These are phyloP conservation scores for Pristiophorus japonicus DNA, from an alignment of 2,113 vertebrate species.

Conservation along the genomic window DNA sequence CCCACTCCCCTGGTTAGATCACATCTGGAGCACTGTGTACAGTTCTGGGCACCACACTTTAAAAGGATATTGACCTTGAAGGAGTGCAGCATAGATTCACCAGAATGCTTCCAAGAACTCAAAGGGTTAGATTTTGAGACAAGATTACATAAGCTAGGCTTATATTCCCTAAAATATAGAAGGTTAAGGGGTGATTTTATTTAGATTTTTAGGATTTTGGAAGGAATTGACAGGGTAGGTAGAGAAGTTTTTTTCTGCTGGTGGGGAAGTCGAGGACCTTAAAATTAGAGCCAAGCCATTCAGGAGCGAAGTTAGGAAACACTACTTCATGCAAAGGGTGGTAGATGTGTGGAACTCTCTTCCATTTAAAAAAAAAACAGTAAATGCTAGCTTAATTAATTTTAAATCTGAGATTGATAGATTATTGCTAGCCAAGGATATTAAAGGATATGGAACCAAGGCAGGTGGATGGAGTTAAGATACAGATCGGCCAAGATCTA, in stretches of 20 bases:
- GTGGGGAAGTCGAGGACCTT: neutral
- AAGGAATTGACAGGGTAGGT: neutral
- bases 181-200: neutral
- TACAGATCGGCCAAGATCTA: neutral
- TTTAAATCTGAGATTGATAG: neutral
- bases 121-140: neutral
- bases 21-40: neutral
- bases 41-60: slow-evolving; percentile 10
- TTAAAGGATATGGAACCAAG: neutral
- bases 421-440: neutral
- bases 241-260: neutral
- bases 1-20: neutral
- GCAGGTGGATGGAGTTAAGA: neutral
- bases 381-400: neutral
- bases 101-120: neutral
- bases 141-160: neutral
- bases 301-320: neutral
- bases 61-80: neutral
- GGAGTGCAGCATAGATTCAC: neutral
- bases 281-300: neutral
- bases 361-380: neutral
- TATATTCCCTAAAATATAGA: neutral
- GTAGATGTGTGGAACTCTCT: neutral
- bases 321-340: neutral
- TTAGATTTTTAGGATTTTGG: neutral